Conservation (phyloP, 2,888 invertebrate species). For the Melitaea athalia region DNA sequence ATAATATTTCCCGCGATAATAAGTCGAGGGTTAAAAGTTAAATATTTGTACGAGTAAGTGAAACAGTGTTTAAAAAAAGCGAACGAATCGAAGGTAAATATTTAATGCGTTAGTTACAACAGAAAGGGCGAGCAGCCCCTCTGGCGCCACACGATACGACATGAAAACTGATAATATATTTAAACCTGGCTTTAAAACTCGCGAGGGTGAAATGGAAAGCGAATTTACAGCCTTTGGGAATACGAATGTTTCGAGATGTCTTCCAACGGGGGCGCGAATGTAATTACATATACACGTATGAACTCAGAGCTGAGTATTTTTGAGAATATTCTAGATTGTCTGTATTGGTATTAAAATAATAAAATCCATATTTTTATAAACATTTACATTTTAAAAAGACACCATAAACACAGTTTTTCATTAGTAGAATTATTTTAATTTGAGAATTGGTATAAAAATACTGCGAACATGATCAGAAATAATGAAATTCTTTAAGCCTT, state of each 20-base stretch:
- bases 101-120: slow-evolving; percentile 57
- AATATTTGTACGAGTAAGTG: slow-evolving; percentile 40
- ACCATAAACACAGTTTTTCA: background rate
- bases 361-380: background rate
- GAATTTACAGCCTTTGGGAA: slow-evolving; percentile 70
- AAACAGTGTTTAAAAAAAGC: slow-evolving; percentile 44
- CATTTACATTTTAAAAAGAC: background rate
- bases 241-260: slow-evolving; percentile 47
- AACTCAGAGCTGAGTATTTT: slow-evolving; percentile 16
- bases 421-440: background rate
- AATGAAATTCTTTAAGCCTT: too few species aligned
- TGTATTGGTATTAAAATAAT: background rate
- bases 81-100: slow-evolving; percentile 60
- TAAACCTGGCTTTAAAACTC: slow-evolving; percentile 68
- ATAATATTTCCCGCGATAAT: background rate
- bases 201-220: slow-evolving; percentile 62
- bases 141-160: slow-evolving; percentile 73
- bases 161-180: slow-evolving; percentile 79
- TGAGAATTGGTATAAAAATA: background rate
- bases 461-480: background rate
- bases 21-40: background rate
- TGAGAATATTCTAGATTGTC: slow-evolving; percentile 8
- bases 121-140: slow-evolving; percentile 62
- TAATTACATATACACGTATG: slow-evolving; percentile 39
- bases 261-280: slow-evolving; percentile 47